These are phyloP conservation scores for Antennarius striatus DNA, from an alignment of 2,113 vertebrate genomes.

Conservation along the genomic window DNA sequence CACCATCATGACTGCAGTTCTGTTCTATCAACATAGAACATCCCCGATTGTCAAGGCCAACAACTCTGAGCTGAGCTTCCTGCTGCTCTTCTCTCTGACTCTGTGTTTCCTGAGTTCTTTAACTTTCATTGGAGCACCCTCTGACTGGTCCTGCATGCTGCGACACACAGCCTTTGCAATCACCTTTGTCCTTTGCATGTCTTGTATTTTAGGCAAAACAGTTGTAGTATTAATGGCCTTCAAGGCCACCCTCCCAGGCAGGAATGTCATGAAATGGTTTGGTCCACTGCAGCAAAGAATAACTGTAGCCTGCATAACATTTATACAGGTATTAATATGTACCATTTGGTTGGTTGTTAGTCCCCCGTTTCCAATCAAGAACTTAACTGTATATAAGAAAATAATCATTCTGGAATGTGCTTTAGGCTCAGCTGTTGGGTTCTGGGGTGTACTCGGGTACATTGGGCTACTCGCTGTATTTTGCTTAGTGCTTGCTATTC, in stretches of 20 bases:
- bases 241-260: constrained; percentile 40
- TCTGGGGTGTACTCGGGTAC: constrained; percentile 74
- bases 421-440: constrained; percentile 72
- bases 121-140: constrained; percentile 60
- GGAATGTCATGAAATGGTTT: constrained; percentile 59
- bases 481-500: constrained; percentile 75
- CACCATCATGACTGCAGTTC: no score
- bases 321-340: constrained; percentile 70
- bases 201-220: constrained; percentile 70
- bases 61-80: constrained; percentile 70
- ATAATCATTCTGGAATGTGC: constrained; percentile 79
- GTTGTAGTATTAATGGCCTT: constrained; percentile 72
- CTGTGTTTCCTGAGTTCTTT: constrained; percentile 68
- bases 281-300: constrained; percentile 67
- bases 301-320: constrained; percentile 56
- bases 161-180: constrained; percentile 69
- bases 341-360: constrained; percentile 66
- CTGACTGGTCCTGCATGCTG: constrained; percentile 73
- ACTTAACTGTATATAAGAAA: constrained; percentile 62
- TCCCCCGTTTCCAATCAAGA: constrained; percentile 71
- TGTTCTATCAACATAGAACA: constrained; percentile 52
- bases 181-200: constrained; percentile 72
- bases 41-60: constrained; percentile 65
- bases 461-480: constrained; percentile 70
- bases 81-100: constrained; percentile 67